Base-by-base conservation (phyloP, 2,888 invertebrate species). In the Ochropleura plecta region DNA sequence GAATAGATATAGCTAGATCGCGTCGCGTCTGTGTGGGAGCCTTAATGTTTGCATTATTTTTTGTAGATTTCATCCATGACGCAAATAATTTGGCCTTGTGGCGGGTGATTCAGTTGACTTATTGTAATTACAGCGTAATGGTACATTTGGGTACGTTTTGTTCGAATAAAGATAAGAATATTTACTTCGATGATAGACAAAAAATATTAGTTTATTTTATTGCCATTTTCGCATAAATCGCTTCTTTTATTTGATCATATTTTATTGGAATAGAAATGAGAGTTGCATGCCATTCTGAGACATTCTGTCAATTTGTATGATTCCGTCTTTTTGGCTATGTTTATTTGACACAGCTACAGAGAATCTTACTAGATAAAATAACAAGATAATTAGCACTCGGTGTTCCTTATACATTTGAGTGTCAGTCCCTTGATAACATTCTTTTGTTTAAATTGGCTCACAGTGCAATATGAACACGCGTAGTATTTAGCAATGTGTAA, bases 371-470 rank as follows among this genome's bases (percentile, higher is more conserved):
- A 96, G 81, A 96, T 74, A 42, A 92, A 92, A 83, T 71, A 94
- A 88, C 93, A 89, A 96, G 96, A 93, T 94, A 94, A 96, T 96
- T 96, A 96, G 93, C 96, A 95, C 93, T 90, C 90, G 77, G 83
- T 92, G 91, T 91, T 89, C 86, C 88, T 88, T 85, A 88, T 95
- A 92, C 90, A 92, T 92, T 88, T 85, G 89, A 90, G 92, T 96
- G 96, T 95, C 96, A 96, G 96, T 96, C 95, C 94, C 95, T 96
- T 90, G 93, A 83, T 93, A 70, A 95, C 95, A 95, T 62, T 76
- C 0, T 59, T 72, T 51, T 70, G 62, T 48, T 20, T 12, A 49
- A 60, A 59, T 46, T 79, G 75, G 55, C 55, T 42, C 64, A 55
- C 40, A 16, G 3, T 51, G 9, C 46, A 10, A 53, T 10, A 66